Base-by-base conservation (phyloP, 2,888 invertebrate species). In the Chromoteleia sp. region DNA sequence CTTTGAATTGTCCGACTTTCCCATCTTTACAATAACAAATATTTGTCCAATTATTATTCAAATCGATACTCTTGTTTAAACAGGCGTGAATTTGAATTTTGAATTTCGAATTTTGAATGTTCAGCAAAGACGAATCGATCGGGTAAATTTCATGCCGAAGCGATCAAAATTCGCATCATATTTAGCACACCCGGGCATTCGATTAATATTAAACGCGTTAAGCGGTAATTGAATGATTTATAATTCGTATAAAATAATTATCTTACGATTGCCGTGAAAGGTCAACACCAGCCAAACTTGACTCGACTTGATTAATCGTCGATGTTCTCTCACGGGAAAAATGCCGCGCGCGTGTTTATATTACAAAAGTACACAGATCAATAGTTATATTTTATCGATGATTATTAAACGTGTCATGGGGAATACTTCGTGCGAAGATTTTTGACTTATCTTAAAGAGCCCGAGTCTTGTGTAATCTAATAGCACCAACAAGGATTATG, bases 401-500 rank as follows among this genome's bases (percentile, higher is more conserved):
- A 68, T 61, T 54, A 61, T 68, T 58, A 63, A 48, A 41, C 48
- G 68, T 56, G 77, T 70, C 70, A 70, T 10, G 54, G 25, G 41
- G 15, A 76, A 54, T 19, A 48, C 56, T 15, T n/a, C 45, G 56
- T 39, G 58, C 43, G 41, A 77, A 43, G 56, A 70, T 63, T 77
- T 78, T 71, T 59, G 71, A 71, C 78, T 63, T 65, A 65, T 71
- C 65, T 41, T 41, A 21, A 59, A 71, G 56, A 71, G 41, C 48
- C 39, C 65, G 52, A 43, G 58, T 73, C 75, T 76, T 67, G 52
- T 71, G 75, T 74, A 74, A 74, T 52, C 61, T 68, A 79, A 82
- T 75, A 65, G 74, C 56, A 73, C 70, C 58, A 59, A 67, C 79
- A 63, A 75, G 68, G 78, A 75, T 79, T 76, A 73, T 76, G 82